Base-by-base conservation (phyloP, 2,113 vertebrate genomes). In the Carettochelys insculpta region DNA sequence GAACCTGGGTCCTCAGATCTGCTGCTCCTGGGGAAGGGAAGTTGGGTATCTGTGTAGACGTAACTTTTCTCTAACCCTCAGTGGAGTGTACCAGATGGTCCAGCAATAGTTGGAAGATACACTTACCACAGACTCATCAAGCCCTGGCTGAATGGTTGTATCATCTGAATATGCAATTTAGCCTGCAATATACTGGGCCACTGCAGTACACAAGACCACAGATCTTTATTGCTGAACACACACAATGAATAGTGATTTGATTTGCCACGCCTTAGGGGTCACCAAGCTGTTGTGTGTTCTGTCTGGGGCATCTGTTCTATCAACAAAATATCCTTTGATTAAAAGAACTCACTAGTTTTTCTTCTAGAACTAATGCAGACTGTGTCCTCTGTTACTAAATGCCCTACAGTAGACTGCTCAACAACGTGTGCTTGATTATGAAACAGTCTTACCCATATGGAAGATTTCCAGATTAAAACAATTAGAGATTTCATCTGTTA, bases 241-340 rank as follows among this genome's bases (percentile, higher is more conserved):
- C 87, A 92, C 77, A 34, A 50, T 79, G 61, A 86, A 89, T n/a
- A 65, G 80, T 50, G 65, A 84, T 89, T 95, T 93, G 20, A 90
- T 92, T 93, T 92, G 61, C 80, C 87, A 65, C 92, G 90, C 90
- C n/a, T 82, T 82, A 53, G 54, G 54, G 86, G 93, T 14, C 65
- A 80, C 79, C 80, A 56, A 81, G 19, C 54, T 86, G 34, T 38
- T 65, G n/a, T 22, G 61, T 38, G n/a, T 65, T 65, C n/a, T 65
- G 79, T 48, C 61, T 89, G 92, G n/a, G 86, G 81, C 77, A 94
- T 73, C 71, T 43, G 24, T 45, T 45, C 11, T 14, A 45, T 73
- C 41, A 73, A 43, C 6, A 73, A 73, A 92, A 73, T 94, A 92
- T 65, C 92, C 87, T 83, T 94, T 71, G 68, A 89, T 50, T 82